A percentile compares a stretch with the other conserved stretches of the same genome.
Conservation (phyloP, 2,888 invertebrate genomes). For the Eilema sororculum region DNA sequence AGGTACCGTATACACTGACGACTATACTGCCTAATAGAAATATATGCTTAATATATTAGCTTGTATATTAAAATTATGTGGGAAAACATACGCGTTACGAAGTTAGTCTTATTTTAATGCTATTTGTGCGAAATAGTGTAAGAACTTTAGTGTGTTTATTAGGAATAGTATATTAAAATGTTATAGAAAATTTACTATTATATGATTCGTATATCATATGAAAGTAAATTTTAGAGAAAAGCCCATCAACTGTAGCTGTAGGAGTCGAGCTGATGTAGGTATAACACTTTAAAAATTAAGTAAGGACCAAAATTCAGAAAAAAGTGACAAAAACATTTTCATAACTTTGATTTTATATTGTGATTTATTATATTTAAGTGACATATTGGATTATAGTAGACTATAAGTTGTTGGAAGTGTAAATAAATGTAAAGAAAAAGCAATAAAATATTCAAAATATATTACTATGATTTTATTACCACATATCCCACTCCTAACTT, state of each 20-base stretch:
- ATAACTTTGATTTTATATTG: constrained; percentile 74
- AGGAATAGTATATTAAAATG: constrained; percentile 60
- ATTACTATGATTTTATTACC: constrained; percentile 28
- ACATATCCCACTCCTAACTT: not conserved
- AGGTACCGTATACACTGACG: constrained; percentile 37
- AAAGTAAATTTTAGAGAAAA: constrained; percentile 32
- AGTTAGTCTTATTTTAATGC: constrained; percentile 81
- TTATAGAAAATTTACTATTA: constrained; percentile 60
- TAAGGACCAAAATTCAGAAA: constrained; percentile 70
- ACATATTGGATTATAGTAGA: constrained; percentile 72
- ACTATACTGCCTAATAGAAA: constrained; percentile 46
- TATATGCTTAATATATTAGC: constrained; percentile 65
- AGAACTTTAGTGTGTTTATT: constrained; percentile 69
- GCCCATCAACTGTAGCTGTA: constrained; percentile 30
- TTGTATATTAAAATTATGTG: constrained; percentile 82
- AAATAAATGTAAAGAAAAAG: constrained; percentile 74
- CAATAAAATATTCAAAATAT: constrained; percentile 75
- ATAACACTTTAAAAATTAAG: constrained; percentile 47
- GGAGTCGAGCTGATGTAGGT: constrained; percentile 34
- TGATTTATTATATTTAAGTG: constrained; percentile 79
- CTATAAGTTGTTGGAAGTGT: constrained; percentile 73
- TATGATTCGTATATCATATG: constrained; percentile 51
- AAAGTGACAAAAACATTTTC: constrained; percentile 59
- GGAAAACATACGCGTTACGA: constrained; percentile 86
- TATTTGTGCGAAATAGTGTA: constrained; percentile 74